Conservation (phyloP, 2,888 invertebrate species). For the Corythucha ciliata region DNA sequence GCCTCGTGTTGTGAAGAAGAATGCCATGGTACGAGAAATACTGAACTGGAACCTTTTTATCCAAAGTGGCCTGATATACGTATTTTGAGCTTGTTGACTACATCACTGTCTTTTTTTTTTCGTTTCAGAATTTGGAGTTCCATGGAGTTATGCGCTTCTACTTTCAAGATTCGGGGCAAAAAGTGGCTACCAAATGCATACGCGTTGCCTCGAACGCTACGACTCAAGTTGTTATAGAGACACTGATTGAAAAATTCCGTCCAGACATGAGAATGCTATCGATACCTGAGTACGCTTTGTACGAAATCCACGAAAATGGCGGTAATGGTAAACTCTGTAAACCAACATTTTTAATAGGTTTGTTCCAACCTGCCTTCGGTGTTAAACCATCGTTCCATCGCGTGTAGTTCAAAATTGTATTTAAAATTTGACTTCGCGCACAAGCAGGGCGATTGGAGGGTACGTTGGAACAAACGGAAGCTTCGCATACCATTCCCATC, state of each 20-base stretch:
- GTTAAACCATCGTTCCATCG: no score
- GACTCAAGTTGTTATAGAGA: slow-evolving; percentile 91
- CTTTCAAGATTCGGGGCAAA: slow-evolving; percentile 97
- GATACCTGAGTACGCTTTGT: slow-evolving; percentile 55
- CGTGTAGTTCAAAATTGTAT: no score
- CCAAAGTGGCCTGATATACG: background rate
- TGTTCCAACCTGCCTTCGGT: no score
- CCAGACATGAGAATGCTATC: slow-evolving; percentile 96
- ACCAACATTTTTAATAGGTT: no score
- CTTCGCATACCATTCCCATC: no score
- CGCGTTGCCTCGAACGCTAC: slow-evolving; percentile 95
- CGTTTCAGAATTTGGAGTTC: slow-evolving; percentile 90
- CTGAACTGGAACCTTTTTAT: background rate
- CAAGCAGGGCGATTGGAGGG: no score
- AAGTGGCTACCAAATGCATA: slow-evolving; percentile 98
- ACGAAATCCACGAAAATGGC: slow-evolving; percentile 65
- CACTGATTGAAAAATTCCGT: slow-evolving; percentile 96
- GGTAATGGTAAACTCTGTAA: slow-evolving; percentile 42
- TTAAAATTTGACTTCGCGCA: no score
- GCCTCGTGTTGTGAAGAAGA: background rate
- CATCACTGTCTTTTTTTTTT: no score
- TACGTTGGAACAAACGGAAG: no score
- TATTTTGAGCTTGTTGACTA: no score
- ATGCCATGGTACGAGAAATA: background rate
- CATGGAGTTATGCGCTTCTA: slow-evolving; percentile 99